Percentiles rank a stretch among this genome's conserved stretches.
phyloP scores from a whole-genome alignment of 2,888 invertebrate species.

The Drosophila hamatofila region DNA sequence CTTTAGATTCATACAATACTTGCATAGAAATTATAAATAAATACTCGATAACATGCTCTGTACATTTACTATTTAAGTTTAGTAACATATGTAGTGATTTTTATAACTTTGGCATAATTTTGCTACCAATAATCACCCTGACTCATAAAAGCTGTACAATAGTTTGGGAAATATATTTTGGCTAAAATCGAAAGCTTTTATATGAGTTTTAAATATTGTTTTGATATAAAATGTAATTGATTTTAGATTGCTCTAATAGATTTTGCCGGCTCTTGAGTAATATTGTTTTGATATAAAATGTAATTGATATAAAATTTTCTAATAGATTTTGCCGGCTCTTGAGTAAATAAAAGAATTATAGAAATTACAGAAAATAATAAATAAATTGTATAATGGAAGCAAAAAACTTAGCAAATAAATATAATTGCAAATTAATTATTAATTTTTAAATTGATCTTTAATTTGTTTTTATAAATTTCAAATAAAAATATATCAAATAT shows the following conservation, averaged over 20 bases:
- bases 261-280: neutral
- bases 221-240: neutral
- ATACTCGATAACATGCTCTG: neutral
- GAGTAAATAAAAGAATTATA: no score
- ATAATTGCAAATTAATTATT: no score
- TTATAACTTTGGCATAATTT: no score
- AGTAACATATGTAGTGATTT: neutral
- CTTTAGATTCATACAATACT: neutral
- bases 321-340: no score
- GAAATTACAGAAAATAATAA: no score
- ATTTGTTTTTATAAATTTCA: no score
- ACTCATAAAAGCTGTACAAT: neutral
- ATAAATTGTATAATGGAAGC: no score
- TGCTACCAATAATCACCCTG: neutral
- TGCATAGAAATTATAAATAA: slow-evolving; percentile 8
- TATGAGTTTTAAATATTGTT: neutral
- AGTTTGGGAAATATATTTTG: neutral
- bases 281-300: no score
- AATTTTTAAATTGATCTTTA: no score
- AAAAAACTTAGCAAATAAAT: no score
- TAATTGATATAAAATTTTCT: no score
- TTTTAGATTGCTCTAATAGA: neutral
- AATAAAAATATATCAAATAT: no score
- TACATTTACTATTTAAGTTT: neutral
- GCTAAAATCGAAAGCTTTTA: neutral